Percentiles rank a stretch among this genome's conserved stretches.
phyloP scores from a whole-genome alignment of 2,888 invertebrate genomes.

The Macrophya alboannulata region DNA sequence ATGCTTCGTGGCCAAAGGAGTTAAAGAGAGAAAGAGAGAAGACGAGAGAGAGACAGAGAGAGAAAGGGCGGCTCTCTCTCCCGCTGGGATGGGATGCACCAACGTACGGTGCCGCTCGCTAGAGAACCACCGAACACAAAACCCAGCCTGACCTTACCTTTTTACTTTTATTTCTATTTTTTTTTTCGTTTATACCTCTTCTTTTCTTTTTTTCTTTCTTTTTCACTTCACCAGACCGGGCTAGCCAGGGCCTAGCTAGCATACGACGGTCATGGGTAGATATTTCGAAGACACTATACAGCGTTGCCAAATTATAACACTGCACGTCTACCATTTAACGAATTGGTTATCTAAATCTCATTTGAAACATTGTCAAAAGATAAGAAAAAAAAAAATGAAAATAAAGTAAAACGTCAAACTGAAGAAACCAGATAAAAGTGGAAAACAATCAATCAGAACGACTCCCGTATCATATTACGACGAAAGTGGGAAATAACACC shows the following conservation, averaged over 20 bases:
- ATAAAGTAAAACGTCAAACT: background rate
- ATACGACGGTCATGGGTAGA: conserved; percentile 67
- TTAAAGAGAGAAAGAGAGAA: conserved; percentile 63
- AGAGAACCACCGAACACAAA: conserved; percentile 68
- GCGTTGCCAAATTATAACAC: conserved; percentile 77
- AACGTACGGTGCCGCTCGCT: conserved; percentile 63
- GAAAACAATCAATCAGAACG: background rate
- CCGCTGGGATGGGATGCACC: conserved; percentile 61
- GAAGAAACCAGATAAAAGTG: background rate
- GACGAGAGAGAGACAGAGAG: conserved; percentile 47
- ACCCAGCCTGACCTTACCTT: conserved; percentile 67
- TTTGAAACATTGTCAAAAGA: background rate
- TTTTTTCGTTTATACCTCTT: conserved; percentile 42
- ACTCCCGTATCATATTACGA: conserved; percentile 14
- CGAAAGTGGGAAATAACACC: background rate
- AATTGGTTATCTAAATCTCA: background rate
- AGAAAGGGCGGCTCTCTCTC: conserved; percentile 56
- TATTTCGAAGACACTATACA: conserved; percentile 73
- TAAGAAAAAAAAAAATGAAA: background rate
- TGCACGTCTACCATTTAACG: background rate
- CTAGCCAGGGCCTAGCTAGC: conserved; percentile 70
- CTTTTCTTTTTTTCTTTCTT: conserved; percentile 57
- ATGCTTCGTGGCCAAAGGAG: conserved; percentile 67
- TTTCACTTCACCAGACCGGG: conserved; percentile 62
- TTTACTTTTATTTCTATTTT: conserved; percentile 61